Percentiles rank a stretch among this genome's conserved stretches.
Conservation (phyloP, 2,888 invertebrate species). For the Lingula anatina region DNA sequence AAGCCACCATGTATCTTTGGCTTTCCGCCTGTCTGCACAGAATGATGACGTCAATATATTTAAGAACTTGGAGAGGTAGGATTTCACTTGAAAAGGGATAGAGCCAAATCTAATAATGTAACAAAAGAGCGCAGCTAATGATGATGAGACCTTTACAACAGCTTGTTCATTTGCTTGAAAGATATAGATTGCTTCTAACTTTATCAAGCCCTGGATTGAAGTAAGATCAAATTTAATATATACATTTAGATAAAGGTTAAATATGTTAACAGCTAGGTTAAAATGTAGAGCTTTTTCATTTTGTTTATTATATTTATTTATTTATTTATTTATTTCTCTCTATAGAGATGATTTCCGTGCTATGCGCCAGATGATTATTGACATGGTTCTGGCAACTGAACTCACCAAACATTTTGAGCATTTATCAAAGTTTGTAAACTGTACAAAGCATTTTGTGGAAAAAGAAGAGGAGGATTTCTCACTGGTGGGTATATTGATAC, state of each 20-base stretch:
- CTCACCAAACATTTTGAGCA: slow-evolving; percentile 99
- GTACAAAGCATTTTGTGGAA: slow-evolving; percentile 62
- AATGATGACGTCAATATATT: slow-evolving; percentile 94
- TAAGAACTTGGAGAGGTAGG: slow-evolving; percentile 58
- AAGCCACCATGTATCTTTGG: slow-evolving; percentile 91
- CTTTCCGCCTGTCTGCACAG: slow-evolving; percentile 86
- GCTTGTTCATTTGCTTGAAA: too few relatives aligned
- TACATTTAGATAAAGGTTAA: not conserved
- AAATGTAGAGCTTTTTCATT: too few relatives aligned
- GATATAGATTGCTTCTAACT: too few relatives aligned
- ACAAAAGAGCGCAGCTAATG: too few relatives aligned
- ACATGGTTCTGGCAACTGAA: slow-evolving; percentile 98
- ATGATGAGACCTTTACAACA: too few relatives aligned
- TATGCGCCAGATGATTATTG: slow-evolving; percentile 85
- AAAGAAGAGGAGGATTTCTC: slow-evolving; percentile 37
- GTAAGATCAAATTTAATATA: too few relatives aligned
- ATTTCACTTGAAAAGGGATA: too few relatives aligned
- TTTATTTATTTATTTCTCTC: slow-evolving; percentile 55
- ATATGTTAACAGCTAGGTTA: not conserved
- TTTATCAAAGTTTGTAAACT: slow-evolving; percentile 91
- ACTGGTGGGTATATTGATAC: too few relatives aligned
- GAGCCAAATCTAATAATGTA: too few relatives aligned
- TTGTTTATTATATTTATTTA: too few relatives aligned
- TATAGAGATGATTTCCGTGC: slow-evolving; percentile 83
- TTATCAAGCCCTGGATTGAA: too few relatives aligned